phyloP scores from a whole-genome alignment of 2,113 vertebrate genomes.

The Eonycteris spelaea region DNA sequence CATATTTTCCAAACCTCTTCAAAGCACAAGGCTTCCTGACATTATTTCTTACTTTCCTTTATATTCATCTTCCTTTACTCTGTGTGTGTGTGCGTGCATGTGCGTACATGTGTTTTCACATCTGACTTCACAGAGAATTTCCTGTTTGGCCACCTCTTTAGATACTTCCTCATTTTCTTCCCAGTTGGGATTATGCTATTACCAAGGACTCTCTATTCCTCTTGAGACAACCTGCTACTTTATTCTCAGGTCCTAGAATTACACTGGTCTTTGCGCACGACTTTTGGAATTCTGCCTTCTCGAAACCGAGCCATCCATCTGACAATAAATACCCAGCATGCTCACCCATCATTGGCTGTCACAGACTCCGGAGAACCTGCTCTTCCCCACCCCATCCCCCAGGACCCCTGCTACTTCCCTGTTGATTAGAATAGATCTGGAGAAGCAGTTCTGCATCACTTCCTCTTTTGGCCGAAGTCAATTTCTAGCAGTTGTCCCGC shows the following conservation, averaged over 20 bases:
- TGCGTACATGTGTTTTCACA: neutral
- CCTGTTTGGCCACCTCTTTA: conserved; percentile 36
- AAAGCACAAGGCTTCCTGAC: neutral
- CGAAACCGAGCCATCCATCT: neutral
- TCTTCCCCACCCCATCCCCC: neutral
- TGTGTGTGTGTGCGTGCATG: neutral
- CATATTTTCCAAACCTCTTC: neutral
- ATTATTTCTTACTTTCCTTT: neutral
- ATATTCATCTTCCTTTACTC: neutral
- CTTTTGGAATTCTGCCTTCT: neutral
- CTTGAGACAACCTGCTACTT: neutral
- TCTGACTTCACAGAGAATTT: conserved; percentile 35
- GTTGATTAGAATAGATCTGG: neutral
- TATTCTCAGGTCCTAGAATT: too few species aligned
- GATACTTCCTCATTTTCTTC: conserved; percentile 52
- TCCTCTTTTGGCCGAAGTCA: conserved; percentile 29
- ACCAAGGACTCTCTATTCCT: neutral
- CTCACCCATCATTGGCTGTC: neutral
- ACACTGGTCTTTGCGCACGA: neutral
- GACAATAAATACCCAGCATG: neutral
- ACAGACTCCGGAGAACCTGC: neutral
- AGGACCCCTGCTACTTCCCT: neutral
- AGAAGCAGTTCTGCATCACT: neutral
- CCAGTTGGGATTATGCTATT: neutral
- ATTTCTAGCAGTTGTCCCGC: conserved; percentile 26